These are phyloP conservation scores for Drosophila seclusa DNA, from an alignment of 2,888 invertebrate species.

Conservation along the genomic window DNA sequence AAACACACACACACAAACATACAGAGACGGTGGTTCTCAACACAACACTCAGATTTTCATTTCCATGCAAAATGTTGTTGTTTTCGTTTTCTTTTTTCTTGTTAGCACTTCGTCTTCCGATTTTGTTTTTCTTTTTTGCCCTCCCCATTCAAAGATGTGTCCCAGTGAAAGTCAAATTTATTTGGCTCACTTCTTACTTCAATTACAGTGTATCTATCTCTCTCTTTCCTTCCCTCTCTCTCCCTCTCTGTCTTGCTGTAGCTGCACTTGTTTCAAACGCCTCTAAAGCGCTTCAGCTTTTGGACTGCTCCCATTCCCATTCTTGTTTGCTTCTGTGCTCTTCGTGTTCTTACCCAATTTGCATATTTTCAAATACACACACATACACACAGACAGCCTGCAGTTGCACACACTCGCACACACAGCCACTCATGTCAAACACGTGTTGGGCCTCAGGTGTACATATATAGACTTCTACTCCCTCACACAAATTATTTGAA, in stretches of 20 bases:
- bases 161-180: constrained; percentile 46
- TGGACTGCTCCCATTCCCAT: constrained; percentile 1
- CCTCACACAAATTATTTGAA: constrained; percentile 8
- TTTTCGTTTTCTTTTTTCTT: constrained; percentile 30
- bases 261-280: constrained; percentile 20
- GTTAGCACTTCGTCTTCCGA: constrained; percentile 23
- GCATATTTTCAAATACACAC: constrained; percentile 57
- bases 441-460: constrained; percentile 42
- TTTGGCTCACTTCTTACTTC: constrained; percentile 37
- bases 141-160: constrained; percentile 12
- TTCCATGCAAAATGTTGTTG: constrained; percentile 50
- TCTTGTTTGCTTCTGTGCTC: constrained; percentile 13
- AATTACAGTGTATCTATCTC: background rate
- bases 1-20: constrained; percentile 12
- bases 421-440: constrained; percentile 11
- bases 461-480: constrained; percentile 14
- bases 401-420: constrained; percentile 18
- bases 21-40: constrained; percentile 4
- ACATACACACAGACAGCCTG: background rate
- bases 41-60: constrained; percentile 58
- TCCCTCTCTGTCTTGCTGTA: background rate
- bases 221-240: background rate
- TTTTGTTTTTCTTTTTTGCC: constrained; percentile 12
- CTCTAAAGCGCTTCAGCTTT: constrained; percentile 17
- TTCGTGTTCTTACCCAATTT: constrained; percentile 47